Percentiles rank a stretch among this genome's conserved stretches.
These are phyloP conservation scores for Muschampia plurimacula DNA, from an alignment of 2,888 invertebrate genomes.

Conservation along the genomic window DNA sequence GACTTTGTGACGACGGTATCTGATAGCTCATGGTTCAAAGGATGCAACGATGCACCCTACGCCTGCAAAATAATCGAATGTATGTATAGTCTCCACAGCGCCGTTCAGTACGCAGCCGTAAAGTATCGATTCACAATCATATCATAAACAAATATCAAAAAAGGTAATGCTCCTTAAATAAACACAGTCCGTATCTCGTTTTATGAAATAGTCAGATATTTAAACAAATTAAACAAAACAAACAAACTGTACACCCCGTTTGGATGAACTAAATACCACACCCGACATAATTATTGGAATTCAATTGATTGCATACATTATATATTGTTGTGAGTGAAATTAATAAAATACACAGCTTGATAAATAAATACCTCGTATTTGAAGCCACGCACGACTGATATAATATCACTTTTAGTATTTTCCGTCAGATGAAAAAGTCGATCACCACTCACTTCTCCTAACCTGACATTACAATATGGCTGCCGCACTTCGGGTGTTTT, in stretches of 20 bases:
- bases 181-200: slow-evolving; percentile 48
- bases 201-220: slow-evolving; percentile 56
- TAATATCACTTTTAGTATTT: slow-evolving; percentile 53
- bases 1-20: slow-evolving; percentile 92
- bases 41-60: slow-evolving; percentile 87
- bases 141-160: slow-evolving; percentile 44
- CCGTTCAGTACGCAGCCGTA: slow-evolving; percentile 58
- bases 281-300: slow-evolving; percentile 64
- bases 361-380: slow-evolving; percentile 59
- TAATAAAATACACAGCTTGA: slow-evolving; percentile 19
- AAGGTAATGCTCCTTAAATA: slow-evolving; percentile 49
- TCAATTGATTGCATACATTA: slow-evolving; percentile 46
- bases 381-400: slow-evolving; percentile 57
- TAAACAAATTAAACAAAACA: slow-evolving; percentile 70
- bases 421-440: slow-evolving; percentile 52
- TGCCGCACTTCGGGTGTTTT: slow-evolving; percentile 57
- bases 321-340: neutral
- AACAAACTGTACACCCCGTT: slow-evolving; percentile 65
- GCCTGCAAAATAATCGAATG: slow-evolving; percentile 78
- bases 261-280: slow-evolving; percentile 77
- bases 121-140: slow-evolving; percentile 59
- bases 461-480: slow-evolving; percentile 82
- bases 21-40: slow-evolving; percentile 93
- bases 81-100: slow-evolving; percentile 44
- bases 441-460: slow-evolving; percentile 68